phyloP scores from a whole-genome alignment of 1,140 invertebrate genomes.

The Neodiprion virginianus region DNA sequence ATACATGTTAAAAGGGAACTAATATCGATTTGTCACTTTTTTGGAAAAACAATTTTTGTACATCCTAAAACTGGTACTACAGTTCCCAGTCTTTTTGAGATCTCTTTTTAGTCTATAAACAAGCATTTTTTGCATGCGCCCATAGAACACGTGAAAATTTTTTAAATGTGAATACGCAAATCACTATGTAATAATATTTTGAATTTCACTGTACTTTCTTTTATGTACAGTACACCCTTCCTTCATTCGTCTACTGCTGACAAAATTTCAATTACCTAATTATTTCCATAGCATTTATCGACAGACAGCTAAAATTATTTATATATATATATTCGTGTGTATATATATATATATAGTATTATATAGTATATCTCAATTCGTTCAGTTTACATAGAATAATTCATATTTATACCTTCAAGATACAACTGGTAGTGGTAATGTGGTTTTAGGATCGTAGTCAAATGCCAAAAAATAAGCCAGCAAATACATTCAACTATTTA shows the following conservation, averaged over 20 bases:
- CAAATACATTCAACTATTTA: not conserved
- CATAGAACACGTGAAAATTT: not conserved
- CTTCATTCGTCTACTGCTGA: conserved; percentile 27
- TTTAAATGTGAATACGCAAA: not conserved
- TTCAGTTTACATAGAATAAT: conserved; percentile 36
- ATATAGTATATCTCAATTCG: conserved; percentile 20
- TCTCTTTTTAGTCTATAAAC: too few relatives aligned
- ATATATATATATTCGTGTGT: conserved; percentile 28
- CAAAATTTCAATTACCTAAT: not conserved
- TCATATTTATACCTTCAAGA: conserved; percentile 18
- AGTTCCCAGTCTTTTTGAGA: too few relatives aligned
- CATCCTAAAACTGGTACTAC: too few relatives aligned
- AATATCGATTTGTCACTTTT: too few relatives aligned
- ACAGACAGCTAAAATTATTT: conserved; percentile 12
- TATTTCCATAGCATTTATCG: conserved; percentile 17
- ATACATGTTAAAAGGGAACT: too few relatives aligned
- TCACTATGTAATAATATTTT: conserved; percentile 34
- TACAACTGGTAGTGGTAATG: conserved; percentile 28
- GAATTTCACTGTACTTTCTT: conserved; percentile 53
- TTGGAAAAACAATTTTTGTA: too few relatives aligned
- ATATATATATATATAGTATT: conserved; percentile 25
- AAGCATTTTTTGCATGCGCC: too few relatives aligned
- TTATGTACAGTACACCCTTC: conserved; percentile 49
- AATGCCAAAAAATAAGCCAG: conserved; percentile 25
- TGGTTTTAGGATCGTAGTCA: conserved; percentile 21